A percentile compares a stretch with the other conserved stretches of the same genome.
phyloP scores from a whole-genome alignment of 1,140 invertebrate genomes.

The Megathymus violae region DNA sequence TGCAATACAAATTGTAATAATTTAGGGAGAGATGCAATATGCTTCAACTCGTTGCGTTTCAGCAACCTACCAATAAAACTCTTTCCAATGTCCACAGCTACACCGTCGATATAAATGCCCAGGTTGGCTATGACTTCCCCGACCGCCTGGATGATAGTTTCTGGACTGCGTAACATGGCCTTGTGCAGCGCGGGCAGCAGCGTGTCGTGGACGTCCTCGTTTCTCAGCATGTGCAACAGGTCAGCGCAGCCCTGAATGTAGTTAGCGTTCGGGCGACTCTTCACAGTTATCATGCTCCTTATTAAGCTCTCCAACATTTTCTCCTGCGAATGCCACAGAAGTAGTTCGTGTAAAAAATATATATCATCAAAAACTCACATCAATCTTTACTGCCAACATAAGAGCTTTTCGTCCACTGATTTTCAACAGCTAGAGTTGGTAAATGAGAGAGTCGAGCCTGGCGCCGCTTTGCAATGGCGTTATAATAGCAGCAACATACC shows the following conservation, averaged over 20 bases:
- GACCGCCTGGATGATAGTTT: slow-evolving; percentile 93
- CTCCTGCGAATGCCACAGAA: slow-evolving; percentile 73
- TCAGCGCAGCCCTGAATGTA: slow-evolving; percentile 87
- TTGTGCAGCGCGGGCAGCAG: slow-evolving; percentile 95
- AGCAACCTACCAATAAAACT: slow-evolving; percentile 89
- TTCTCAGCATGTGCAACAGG: slow-evolving; percentile 86
- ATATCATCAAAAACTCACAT: no score
- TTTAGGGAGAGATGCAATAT: no score
- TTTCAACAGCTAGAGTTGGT: no score
- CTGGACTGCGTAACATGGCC: slow-evolving; percentile 96
- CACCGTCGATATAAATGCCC: slow-evolving; percentile 91
- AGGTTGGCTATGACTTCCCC: slow-evolving; percentile 89
- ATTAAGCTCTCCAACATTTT: slow-evolving; percentile 90
- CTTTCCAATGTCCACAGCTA: slow-evolving; percentile 92
- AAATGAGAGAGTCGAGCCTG: no score
- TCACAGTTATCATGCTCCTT: slow-evolving; percentile 92
- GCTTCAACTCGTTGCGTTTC: no score
- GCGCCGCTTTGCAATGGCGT: no score
- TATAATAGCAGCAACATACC: slow-evolving; percentile 60
- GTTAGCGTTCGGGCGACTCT: slow-evolving; percentile 88
- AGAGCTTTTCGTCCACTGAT: no score
- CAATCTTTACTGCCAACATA: no score
- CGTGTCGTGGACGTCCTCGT: slow-evolving; percentile 90
- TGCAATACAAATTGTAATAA: no score
- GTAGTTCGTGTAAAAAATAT: no score